Conservation (phyloP, 2,797 vertebrate genomes). For the Naso thynnoides region DNA sequence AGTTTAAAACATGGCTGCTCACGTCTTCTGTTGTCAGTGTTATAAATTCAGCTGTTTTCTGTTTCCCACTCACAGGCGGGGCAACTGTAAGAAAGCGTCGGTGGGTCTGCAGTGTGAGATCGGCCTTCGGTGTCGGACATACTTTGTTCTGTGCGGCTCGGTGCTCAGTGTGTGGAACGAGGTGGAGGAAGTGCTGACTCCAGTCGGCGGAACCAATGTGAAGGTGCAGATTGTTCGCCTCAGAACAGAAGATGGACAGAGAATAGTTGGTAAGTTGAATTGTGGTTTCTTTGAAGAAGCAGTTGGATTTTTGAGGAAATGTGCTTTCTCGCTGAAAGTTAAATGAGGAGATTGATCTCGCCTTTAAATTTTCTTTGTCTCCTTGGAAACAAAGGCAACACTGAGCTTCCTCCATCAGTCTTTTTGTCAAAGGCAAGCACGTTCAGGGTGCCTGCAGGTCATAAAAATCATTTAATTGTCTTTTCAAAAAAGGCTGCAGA, state of each 20-base stretch:
- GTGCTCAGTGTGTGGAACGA: conserved; percentile 99
- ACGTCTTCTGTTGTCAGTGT: not conserved
- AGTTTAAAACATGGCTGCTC: too few species aligned
- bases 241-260: conserved; percentile 95
- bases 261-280: conserved; percentile 92
- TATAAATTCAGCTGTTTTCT: not conserved
- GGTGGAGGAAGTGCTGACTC: conserved; percentile 95
- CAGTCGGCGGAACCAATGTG: conserved; percentile 95
- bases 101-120: conserved; percentile 95
- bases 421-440: not conserved
- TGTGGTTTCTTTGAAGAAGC: not conserved
- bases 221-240: conserved; percentile 99
- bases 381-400: not conserved
- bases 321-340: not conserved
- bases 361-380: not conserved
- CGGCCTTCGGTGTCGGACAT: conserved; percentile 94
- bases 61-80: conserved; percentile 85
- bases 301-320: not conserved
- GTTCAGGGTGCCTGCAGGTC: not conserved
- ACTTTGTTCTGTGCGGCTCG: conserved; percentile 96
- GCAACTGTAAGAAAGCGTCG: conserved; percentile 96
- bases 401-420: not conserved
- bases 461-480: not conserved
- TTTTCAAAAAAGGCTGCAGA: not conserved
- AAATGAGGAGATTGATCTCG: not conserved